Percentiles rank a stretch among this genome's conserved stretches.
phyloP scores from a whole-genome alignment of 53 echinoderm and acorn worm species.

The Arbacia lixula region DNA sequence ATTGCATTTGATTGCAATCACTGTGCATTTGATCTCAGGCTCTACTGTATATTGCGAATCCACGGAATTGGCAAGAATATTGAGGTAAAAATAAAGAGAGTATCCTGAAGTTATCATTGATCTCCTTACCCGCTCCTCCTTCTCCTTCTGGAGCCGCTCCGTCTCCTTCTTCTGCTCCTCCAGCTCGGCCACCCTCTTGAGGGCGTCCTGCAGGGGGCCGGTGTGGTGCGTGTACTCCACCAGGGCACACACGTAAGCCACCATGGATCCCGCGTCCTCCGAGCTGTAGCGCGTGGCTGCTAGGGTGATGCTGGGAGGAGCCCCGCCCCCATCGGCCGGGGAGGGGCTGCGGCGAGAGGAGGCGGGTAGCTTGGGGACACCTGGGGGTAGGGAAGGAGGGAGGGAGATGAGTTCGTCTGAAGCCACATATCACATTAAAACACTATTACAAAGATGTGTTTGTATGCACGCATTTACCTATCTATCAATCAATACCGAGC shows the following conservation, averaged over 20 bases:
- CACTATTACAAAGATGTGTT: too few relatives aligned
- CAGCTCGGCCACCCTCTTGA: constrained; percentile 75
- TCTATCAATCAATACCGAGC: too few relatives aligned
- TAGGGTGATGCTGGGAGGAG: constrained; percentile 94
- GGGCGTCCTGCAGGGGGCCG: constrained; percentile 75
- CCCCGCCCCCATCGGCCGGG: constrained; percentile 59
- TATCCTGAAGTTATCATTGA: too few relatives aligned
- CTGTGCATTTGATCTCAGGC: too few relatives aligned
- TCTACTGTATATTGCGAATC: too few relatives aligned
- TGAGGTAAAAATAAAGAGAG: too few relatives aligned
- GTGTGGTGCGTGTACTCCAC: constrained; percentile 96
- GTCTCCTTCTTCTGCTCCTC: constrained; percentile 86
- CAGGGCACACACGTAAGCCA: constrained; percentile 92
- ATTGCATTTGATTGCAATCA: too few relatives aligned
- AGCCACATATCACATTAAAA: too few relatives aligned
- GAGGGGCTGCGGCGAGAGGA: constrained; percentile 86
- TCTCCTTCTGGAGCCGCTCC: constrained; percentile 89
- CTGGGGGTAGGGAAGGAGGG: not conserved
- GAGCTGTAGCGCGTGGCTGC: constrained; percentile 98
- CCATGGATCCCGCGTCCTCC: constrained; percentile 92
- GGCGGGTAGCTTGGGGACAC: constrained; percentile 78
- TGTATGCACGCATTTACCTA: too few relatives aligned
- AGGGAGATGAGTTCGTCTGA: not conserved
- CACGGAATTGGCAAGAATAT: too few relatives aligned
- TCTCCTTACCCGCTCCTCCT: constrained; percentile 94